Conservation (phyloP, 2,888 invertebrate genomes). For the Pseudanteris insignis region DNA sequence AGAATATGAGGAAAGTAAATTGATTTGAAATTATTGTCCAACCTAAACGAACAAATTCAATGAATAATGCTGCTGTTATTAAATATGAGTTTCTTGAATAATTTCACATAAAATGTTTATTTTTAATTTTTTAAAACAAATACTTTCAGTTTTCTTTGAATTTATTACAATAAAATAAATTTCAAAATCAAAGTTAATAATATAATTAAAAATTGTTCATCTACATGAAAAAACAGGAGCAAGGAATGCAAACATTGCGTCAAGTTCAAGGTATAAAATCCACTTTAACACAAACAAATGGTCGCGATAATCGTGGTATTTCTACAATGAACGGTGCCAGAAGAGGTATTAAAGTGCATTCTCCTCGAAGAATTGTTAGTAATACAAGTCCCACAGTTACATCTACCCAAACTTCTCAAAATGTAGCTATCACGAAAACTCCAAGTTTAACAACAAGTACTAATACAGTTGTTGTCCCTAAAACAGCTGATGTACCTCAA, state of each 20-base stretch:
- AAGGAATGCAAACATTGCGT: conserved; percentile 60
- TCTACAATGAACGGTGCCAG: conserved; percentile 40
- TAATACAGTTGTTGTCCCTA: conserved; percentile 28
- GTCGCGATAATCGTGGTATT: conserved; percentile 5
- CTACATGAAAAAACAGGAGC: conserved; percentile 50
- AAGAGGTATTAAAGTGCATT: conserved; percentile 57
- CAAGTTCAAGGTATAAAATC: conserved; percentile 51
- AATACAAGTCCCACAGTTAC: conserved; percentile 5
- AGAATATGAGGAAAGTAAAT: too few species aligned
- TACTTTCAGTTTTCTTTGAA: too few species aligned
- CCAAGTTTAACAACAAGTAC: conserved; percentile 17
- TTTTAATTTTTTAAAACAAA: too few species aligned
- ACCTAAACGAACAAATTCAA: too few species aligned
- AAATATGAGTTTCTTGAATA: too few species aligned
- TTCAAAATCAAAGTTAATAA: too few species aligned
- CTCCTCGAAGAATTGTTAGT: conserved; percentile 53
- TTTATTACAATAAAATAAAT: too few species aligned
- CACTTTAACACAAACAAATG: conserved; percentile 15
- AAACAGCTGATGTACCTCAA: conserved; percentile 38
- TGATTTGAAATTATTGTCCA: too few species aligned
- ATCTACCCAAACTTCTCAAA: conserved; percentile 12
- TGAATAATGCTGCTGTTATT: too few species aligned
- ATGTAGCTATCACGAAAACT: conserved; percentile 7
- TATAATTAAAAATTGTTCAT: too few species aligned
- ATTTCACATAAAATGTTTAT: too few species aligned